Base-by-base conservation (phyloP, 2,888 invertebrate species). In the Cataglyphis albicans region DNA sequence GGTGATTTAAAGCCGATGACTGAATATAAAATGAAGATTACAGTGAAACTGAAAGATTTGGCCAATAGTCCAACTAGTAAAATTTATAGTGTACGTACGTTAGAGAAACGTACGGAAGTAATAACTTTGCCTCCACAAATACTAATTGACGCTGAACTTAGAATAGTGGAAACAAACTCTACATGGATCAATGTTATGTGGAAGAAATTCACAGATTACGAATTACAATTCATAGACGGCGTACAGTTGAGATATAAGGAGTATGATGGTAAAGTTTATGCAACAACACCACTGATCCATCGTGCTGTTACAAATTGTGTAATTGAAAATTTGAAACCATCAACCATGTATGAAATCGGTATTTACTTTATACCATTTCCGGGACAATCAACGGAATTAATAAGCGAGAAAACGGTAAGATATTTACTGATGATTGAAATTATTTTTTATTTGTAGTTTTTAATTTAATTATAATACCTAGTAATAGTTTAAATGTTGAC, bases 211-310 rank as follows among this genome's bases (percentile, higher is more conserved):
- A 96, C 96, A 0, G 97, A 97, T 83, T 96, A 97, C 63, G 98
- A 98, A 93, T 94, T 98, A 87, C 97, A 97, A 90, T 97, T 97
- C 91, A 97, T 98, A 81, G 98, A 98, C 92, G 98, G 98, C 0
- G 97, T 98, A 63, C 98, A 98, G 95, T 95, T 98, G 88, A 96
- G 98, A 89, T 98, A 97, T 94, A 97, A 98, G 91, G 97, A 98
- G 92, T 96, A 97, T 10, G 97, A 97, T 81, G 97, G 97, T 52
- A 97, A 97, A 91, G 97, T 98, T 83, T 98, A 98, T 94, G 97
- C 97, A 38, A 97, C 97, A 86, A 98, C 98, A 0, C 98, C 98
- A 32, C 94, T 98, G 35, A 97, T 98, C 48, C 98, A 98, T 93
- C 90, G 97, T 90, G 97, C 98, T 10, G 96, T 98, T 0, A 97